Conservation (phyloP, 2,888 invertebrate species). For the Liopterus haemorrhoidalis region DNA sequence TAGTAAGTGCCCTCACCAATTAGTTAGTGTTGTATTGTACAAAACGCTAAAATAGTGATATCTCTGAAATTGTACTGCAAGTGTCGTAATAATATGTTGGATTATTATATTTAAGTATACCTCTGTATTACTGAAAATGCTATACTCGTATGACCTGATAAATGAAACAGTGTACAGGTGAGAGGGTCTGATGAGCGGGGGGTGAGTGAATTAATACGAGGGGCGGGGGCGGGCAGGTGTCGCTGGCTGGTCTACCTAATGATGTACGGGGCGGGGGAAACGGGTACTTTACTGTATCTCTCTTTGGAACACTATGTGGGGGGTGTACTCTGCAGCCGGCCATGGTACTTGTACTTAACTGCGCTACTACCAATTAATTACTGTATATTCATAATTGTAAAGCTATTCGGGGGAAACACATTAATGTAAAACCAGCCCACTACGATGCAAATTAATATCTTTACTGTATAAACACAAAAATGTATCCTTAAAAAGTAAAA, state of each 20-base stretch:
- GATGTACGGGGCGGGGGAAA: too few species aligned
- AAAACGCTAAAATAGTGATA: conserved; percentile 42
- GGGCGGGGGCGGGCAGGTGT: too few species aligned
- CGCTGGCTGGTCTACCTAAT: too few species aligned
- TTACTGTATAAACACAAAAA: conserved; percentile 32
- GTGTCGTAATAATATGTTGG: conserved; percentile 39
- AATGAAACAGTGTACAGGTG: conserved; percentile 17
- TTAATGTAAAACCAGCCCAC: conserved; percentile 10
- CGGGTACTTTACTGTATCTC: not conserved
- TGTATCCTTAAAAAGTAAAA: conserved; percentile 25
- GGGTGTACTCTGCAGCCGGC: conserved; percentile 9
- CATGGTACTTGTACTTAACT: conserved; percentile 30
- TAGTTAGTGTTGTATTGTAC: conserved; percentile 45
- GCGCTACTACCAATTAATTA: too few species aligned
- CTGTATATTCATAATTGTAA: too few species aligned
- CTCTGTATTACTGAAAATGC: conserved; percentile 20
- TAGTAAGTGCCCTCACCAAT: conserved; percentile 47
- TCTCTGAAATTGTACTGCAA: conserved; percentile 43
- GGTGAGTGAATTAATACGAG: too few species aligned
- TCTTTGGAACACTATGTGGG: conserved; percentile 8
- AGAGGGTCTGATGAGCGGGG: too few species aligned
- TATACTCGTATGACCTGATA: conserved; percentile 5
- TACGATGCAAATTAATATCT: conserved; percentile 6
- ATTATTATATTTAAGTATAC: conserved; percentile 42
- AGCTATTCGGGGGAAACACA: not conserved